These are phyloP conservation scores for Helogale parvula DNA, from an alignment of 2,113 vertebrate species.

Conservation along the genomic window DNA sequence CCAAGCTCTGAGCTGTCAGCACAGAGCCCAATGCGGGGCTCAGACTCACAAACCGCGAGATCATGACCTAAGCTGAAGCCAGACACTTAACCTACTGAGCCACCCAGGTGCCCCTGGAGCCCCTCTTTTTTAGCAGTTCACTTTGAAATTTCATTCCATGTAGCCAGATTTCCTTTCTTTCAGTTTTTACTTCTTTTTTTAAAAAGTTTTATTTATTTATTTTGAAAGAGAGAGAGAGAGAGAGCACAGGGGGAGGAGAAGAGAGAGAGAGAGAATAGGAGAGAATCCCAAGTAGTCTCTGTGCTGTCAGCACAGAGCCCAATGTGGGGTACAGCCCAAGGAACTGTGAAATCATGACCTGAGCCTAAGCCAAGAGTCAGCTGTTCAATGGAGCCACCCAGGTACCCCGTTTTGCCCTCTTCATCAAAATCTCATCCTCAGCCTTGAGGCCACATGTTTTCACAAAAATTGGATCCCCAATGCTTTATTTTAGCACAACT, in stretches of 20 bases:
- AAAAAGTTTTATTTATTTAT: background rate
- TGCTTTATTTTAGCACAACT: background rate
- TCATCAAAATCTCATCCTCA: background rate
- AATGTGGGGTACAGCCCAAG: too few relatives aligned
- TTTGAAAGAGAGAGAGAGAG: background rate
- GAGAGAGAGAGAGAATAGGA: background rate
- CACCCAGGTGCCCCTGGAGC: background rate
- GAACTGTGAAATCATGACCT: background rate
- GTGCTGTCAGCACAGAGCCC: background rate
- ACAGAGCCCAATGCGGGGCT: too few relatives aligned
- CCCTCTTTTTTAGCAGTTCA: background rate
- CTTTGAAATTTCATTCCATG: background rate
- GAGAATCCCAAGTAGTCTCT: background rate
- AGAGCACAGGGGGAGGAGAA: background rate
- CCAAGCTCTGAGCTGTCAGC: too few relatives aligned
- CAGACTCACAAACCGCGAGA: too few relatives aligned
- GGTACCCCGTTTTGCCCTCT: background rate
- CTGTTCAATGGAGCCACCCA: background rate
- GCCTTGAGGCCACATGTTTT: background rate
- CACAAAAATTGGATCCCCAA: background rate
- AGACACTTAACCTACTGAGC: too few relatives aligned
- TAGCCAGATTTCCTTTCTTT: background rate
- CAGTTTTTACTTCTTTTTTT: background rate
- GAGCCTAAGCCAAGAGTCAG: background rate
- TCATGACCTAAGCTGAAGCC: too few relatives aligned